Conservation (phyloP, 2,797 vertebrate species). For the Cuniculus paca region DNA sequence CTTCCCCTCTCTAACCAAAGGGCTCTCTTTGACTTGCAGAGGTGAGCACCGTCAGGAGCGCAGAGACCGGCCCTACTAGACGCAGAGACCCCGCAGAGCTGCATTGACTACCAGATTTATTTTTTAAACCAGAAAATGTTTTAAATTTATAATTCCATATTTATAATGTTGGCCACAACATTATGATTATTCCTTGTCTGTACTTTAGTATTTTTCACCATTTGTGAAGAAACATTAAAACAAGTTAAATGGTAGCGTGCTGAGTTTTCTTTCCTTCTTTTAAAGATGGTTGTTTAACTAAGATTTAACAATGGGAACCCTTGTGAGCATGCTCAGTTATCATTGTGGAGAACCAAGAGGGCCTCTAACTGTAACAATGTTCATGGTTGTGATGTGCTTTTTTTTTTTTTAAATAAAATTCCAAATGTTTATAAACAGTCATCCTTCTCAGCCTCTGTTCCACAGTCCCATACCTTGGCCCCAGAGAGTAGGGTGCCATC, state of each 20-base stretch:
- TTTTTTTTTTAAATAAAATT: conserved; percentile 89
- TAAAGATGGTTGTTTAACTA: conserved; percentile 85
- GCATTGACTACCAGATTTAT: conserved; percentile 93
- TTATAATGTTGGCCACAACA: conserved; percentile 92
- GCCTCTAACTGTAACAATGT: conserved; percentile 86
- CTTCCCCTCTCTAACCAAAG: rapidly evolving
- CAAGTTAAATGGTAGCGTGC: conserved; percentile 89
- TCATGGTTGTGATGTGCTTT: conserved; percentile 86
- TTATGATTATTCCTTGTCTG: conserved; percentile 91
- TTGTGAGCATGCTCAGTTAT: conserved; percentile 87
- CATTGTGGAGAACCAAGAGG: conserved; percentile 83
- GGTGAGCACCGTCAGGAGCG: conserved; percentile 96
- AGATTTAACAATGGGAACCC: conserved; percentile 80
- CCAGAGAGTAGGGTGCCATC: not conserved
- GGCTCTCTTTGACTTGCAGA: conserved; percentile 82
- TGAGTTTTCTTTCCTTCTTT: conserved; percentile 81
- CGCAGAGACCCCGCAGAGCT: conserved; percentile 88
- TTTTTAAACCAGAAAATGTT: conserved; percentile 94
- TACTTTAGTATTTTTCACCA: conserved; percentile 92
- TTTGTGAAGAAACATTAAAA: conserved; percentile 91
- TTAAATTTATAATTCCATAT: conserved; percentile 99
- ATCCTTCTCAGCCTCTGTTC: conserved; percentile 84
- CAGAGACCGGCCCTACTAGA: conserved; percentile 96
- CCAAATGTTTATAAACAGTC: conserved; percentile 87
- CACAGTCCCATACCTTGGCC: not conserved